Evolutionary conservation across 1,140 invertebrate genomes (phyloP), one percentile per base, ranked within the genome.

Genomic region (Archivesica marissinica): DNA sequence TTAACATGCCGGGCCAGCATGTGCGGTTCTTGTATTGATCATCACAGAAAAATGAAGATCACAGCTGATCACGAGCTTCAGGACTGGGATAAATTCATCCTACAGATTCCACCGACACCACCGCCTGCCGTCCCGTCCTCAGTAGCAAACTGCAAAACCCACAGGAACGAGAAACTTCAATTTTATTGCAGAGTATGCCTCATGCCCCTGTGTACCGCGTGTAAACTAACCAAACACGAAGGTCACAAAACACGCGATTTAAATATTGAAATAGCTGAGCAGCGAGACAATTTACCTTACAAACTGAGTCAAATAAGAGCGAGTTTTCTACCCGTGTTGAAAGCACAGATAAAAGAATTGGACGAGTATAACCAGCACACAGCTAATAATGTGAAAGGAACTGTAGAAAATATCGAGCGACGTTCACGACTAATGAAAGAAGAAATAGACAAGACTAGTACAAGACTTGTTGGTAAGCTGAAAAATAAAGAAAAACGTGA

Each of bases 211-310:
- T 84, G 81, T 47, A 77, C 39, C 33, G 72, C 76, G 17, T 84
- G 81, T 39, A 84, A 84, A 50, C 61, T 84, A 39, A 84, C 81
- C 0, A 84, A 84, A 52, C 81, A 84, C 41, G 81, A 84, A 75
- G 81, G 81, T 6, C 81, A 84, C 50, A 64, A 61, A 35, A 84
- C 81, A 3, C 33, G 81, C 2, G 81, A 84, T 59, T 61, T 84
- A 25, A 41, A 25, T 11, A 74, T 64, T 13, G 81, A 84, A 50
- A 77, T 84, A 23, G n/a, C 39, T 1, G 81, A 84, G 25, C 81
- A 84, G 64, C 38, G 81, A 28, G 81, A 84, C 15, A 41, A 59
- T 7, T 30, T 84, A 15, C 81, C 81, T 17, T 54, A 47, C 20
- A 76, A 76, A 17, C 25, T 84, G 2, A 59, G 74, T 25, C 70